Evolutionary conservation across 1,140 invertebrate genomes (phyloP), one percentile per base, ranked within the genome.

Genomic region (Hycleus cichorii): DNA sequence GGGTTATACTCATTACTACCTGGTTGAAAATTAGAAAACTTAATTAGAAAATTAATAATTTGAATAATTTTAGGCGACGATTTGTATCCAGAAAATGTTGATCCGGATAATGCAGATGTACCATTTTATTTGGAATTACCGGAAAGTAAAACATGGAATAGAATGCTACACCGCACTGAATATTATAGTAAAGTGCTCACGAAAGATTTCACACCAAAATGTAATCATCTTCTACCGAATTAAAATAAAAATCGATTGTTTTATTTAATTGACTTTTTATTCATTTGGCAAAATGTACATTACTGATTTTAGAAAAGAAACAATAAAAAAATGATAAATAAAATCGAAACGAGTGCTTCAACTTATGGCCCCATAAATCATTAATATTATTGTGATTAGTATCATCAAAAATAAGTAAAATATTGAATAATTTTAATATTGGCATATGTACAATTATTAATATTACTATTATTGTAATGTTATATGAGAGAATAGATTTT

Each of bases 401-500:
- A 39, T n/a, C 11, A 8, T 54, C 0, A 50, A 10, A 56, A 49
- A 45, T 56, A 60, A 24, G n/a, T 9, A 25, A 45, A 44, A 9
- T 27, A 40, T 24, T 25, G 8, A 46, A 3, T 11, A 3, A 10
- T 18, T 38, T 32, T 18, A 32, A 9, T 49, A 26, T 49, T 49
- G 32, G 9, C n/a, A 26, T 27, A 57, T 49, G 7, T 18, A 44
- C n/a, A 10, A 49, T 12, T n/a, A 9, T 38, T 58, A 18, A 18
- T 18, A 18, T 18, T 18, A 18, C 18, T 18, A 1, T 18, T 18
- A 18, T 18, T 18, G 18, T 10, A 44, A 26, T 25, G 11, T 32
- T 24, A 58, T 47, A 45, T 32, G n/a, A 58, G 25, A 60, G 39
- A 48, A 51, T 48, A 47, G 48, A 47, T 57, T 65, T 63, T 63